phyloP scores from a whole-genome alignment of 2,113 vertebrate species.

The Cheirogaleus medius region DNA sequence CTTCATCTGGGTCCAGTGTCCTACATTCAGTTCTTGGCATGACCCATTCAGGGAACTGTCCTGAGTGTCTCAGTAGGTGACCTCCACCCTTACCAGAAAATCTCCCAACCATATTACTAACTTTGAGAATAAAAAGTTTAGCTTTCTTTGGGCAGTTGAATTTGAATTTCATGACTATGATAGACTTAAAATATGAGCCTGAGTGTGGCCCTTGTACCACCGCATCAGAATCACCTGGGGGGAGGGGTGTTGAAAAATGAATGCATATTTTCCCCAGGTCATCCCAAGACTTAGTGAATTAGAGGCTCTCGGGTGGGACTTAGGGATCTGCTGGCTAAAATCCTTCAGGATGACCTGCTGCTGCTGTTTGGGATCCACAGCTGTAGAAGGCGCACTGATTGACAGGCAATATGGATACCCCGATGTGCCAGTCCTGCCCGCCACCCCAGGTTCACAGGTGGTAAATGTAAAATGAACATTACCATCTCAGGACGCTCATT shows the following conservation, averaged over 20 bases:
- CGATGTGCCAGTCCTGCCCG: not conserved
- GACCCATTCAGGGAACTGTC: not conserved
- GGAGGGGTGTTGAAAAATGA: not conserved
- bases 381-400: not conserved
- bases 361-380: not conserved
- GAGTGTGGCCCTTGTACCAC: not conserved
- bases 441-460: not conserved
- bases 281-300: not conserved
- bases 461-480: not conserved
- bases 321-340: not conserved
- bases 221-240: not conserved
- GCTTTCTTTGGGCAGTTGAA: not conserved
- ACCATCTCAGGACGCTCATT: not conserved
- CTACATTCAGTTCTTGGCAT: not conserved
- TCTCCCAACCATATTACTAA: not conserved
- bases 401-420: not conserved
- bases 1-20: not conserved
- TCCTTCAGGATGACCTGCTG: not conserved
- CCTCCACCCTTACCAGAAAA: not conserved
- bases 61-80: not conserved
- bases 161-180: not conserved
- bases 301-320: not conserved
- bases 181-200: not conserved
- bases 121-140: constrained; percentile 14
- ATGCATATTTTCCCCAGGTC: not conserved